Conservation (phyloP, 2,888 invertebrate species). For the Scaptomyza polygonia region DNA sequence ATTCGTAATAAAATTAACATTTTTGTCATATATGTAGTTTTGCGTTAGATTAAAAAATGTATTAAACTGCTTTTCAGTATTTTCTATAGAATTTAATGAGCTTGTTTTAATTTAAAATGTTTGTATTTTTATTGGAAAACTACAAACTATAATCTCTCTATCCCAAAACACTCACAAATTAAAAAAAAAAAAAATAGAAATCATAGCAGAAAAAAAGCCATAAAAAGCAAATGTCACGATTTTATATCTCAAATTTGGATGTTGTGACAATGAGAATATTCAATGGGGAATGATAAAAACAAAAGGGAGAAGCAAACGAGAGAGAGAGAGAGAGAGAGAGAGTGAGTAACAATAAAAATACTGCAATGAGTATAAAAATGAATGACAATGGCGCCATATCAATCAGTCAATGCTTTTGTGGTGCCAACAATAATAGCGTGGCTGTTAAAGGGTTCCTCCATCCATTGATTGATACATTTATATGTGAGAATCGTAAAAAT, state of each 20-base stretch:
- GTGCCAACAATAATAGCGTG: slow-evolving; percentile 24
- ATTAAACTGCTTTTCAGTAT: no score
- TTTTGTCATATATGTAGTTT: no score
- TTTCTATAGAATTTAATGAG: no score
- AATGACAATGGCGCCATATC: slow-evolving; percentile 59
- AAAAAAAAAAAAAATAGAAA: slow-evolving; percentile 2
- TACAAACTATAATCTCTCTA: slow-evolving; percentile 21
- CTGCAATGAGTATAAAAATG: slow-evolving; percentile 67
- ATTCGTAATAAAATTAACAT: no score
- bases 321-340: slow-evolving; percentile 17
- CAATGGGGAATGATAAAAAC: slow-evolving; percentile 26
- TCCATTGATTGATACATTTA: not conserved
- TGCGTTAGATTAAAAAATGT: no score
- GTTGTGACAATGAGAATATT: slow-evolving; percentile 39
- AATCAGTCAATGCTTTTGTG: slow-evolving; percentile 69
- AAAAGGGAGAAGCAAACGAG: slow-evolving; percentile 38
- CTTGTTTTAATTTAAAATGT: no score
- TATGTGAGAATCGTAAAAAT: slow-evolving; percentile 35
- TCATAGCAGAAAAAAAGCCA: slow-evolving; percentile 3
- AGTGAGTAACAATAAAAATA: slow-evolving; percentile 23
- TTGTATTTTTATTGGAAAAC: no score
- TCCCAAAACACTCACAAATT: not conserved
- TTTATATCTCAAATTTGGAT: slow-evolving; percentile 19
- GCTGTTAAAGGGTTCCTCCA: slow-evolving; percentile 4
- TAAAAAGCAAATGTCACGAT: slow-evolving; percentile 28